Base-by-base conservation (phyloP, 2,113 vertebrate species). In the Cygnus atratus region DNA sequence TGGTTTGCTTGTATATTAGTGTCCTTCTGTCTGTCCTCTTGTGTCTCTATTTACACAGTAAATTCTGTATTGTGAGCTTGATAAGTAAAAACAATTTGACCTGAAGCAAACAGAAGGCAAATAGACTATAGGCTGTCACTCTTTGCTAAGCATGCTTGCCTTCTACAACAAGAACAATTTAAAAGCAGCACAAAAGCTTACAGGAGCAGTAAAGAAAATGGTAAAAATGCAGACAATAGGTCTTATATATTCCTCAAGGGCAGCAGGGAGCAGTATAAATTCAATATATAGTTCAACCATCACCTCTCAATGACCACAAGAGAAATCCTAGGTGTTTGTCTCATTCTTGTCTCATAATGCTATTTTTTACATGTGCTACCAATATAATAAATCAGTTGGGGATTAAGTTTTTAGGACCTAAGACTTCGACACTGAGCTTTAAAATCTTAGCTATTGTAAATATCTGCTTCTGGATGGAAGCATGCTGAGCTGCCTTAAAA, bases 141-240 rank as follows among this genome's bases (percentile, higher is more conserved):
- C 67, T 62, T 43, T 10, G 3, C n/a, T 31, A 52, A 43, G 28
- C 43, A 37, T 3, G 2, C 14, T 39, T 37, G 22, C 4, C 11
- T 83, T 66, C 15, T 57, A 33, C 81, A 86, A 31, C 24, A 52
- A 19, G 4, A 62, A 16, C 10, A 9, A 9, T 33, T 21, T 20
- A 26, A 79, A 26, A 63, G 14, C 20, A 44, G 33, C 5, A 43
- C 10, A 41, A n/a, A 86, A 93, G 21, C 31, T 4, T 50, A 22
- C 13, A 29, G 26, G 6, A 29, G 3, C 13, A 43, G 10, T 33
- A 31, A 29, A 28, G 17, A 72, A 61, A 33, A 3, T 0, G 1
- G 13, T 31, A 26, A 6, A 21, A 15, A 68, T 31, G 57, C 29
- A 54, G 15, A 6, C 15, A 35, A 9, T 4, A 37, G 28, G 11